These are phyloP conservation scores for Chrysoperla carnea DNA, from an alignment of 1,140 invertebrate genomes.

Conservation along the genomic window DNA sequence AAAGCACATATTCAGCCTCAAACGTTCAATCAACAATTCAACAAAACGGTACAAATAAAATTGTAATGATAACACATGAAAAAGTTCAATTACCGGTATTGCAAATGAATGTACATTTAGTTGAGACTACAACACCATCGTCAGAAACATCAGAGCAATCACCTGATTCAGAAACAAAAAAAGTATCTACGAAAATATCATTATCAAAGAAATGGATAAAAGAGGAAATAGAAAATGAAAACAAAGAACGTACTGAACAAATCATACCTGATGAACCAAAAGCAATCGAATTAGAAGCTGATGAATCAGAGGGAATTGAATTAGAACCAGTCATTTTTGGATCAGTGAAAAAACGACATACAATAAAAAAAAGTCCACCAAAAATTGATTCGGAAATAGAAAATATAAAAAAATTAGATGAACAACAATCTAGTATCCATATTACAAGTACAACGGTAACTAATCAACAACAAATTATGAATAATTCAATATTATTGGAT, in stretches of 20 bases:
- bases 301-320: conserved; percentile 6
- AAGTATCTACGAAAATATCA: neutral
- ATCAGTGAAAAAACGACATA: conserved; percentile 19
- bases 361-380: conserved; percentile 6
- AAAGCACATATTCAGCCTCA: neutral
- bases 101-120: conserved; percentile 37
- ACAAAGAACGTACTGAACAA: neutral
- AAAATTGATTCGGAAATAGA: no score
- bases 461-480: no score
- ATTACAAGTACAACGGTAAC: no score
- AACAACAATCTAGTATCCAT: no score
- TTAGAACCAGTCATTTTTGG: conserved; percentile 21
- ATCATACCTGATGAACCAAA: neutral
- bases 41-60: conserved; percentile 27
- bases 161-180: conserved; percentile 3
- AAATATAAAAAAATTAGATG: no score
- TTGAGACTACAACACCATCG: conserved; percentile 12
- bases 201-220: neutral
- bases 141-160: conserved; percentile 7
- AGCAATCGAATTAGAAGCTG: neutral
- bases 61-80: conserved; percentile 47
- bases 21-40: neutral
- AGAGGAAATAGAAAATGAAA: no score
- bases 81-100: conserved; percentile 42
- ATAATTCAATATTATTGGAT: no score